phyloP scores from a whole-genome alignment of 2,888 invertebrate genomes.

The Athrips mouffetella region DNA sequence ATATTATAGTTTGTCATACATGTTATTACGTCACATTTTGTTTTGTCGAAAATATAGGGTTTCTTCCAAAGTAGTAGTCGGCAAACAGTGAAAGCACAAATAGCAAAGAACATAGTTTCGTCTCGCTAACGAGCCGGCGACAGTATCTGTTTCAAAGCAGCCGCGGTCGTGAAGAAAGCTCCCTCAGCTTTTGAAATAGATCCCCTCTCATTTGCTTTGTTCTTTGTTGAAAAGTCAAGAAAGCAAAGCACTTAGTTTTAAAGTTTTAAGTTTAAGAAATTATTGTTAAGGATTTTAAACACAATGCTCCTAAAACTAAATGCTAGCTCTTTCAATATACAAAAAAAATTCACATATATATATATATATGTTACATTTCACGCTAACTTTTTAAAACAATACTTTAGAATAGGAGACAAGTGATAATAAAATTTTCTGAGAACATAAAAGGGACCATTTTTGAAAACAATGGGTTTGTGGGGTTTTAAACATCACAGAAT shows the following conservation, averaged over 20 bases:
- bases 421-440: too few species aligned
- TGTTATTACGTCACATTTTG: too few species aligned
- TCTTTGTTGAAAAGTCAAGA: background rate
- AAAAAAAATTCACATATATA: background rate
- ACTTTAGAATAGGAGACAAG: too few species aligned
- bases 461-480: too few species aligned
- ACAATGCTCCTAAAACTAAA: too few species aligned
- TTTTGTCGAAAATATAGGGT: background rate
- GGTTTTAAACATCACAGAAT: too few species aligned
- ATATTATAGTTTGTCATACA: too few species aligned
- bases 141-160: constrained; percentile 10
- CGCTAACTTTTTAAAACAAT: too few species aligned
- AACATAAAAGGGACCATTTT: too few species aligned
- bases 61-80: background rate
- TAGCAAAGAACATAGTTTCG: constrained; percentile 8
- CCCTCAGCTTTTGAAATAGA: constrained; percentile 8
- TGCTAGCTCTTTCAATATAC: background rate
- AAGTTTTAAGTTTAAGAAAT: too few species aligned
- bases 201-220: constrained; percentile 2
- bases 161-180: constrained; percentile 3
- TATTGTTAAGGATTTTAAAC: too few species aligned
- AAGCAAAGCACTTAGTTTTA: background rate
- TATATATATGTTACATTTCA: background rate
- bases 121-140: constrained; percentile 13
- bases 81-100: constrained; percentile 5